Conservation (phyloP, 2,113 vertebrate genomes). For the Cyrtonyx montezumae region DNA sequence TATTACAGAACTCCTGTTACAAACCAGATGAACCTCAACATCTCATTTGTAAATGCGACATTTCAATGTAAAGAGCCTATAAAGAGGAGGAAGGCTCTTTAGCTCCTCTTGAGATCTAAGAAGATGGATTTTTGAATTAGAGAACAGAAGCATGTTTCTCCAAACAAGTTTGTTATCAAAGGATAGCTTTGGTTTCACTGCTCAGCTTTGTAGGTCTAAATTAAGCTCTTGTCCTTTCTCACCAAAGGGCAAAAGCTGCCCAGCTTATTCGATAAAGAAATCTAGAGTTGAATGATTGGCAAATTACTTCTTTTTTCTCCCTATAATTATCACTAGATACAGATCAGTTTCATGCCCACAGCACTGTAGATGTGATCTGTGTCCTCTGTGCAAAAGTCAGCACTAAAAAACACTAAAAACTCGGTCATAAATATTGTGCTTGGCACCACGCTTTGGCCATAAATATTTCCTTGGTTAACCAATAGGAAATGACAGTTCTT, state of each 20-base stretch:
- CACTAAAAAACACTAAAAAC: constrained; percentile 25
- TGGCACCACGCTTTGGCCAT: constrained; percentile 59
- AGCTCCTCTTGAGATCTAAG: neutral
- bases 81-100: neutral
- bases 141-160: constrained; percentile 22
- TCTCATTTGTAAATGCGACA: constrained; percentile 43
- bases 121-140: constrained; percentile 50
- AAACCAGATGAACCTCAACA: constrained; percentile 7
- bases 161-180: constrained; percentile 58
- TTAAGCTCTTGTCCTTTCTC: constrained; percentile 62
- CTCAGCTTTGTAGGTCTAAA: constrained; percentile 59
- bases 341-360: neutral
- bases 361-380: neutral
- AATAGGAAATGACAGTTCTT: constrained; percentile 64
- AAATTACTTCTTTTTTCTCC: neutral
- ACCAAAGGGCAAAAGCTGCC: constrained; percentile 58
- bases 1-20: constrained; percentile 13
- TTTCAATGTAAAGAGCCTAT: neutral
- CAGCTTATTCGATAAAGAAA: neutral
- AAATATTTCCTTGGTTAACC: constrained; percentile 70
- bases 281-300: neutral
- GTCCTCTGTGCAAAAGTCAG: neutral
- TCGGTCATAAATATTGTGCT: constrained; percentile 68
- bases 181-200: constrained; percentile 66
- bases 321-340: neutral